These are phyloP conservation scores for Gallinago jamesoni DNA, from an alignment of 2,113 vertebrate species.

Conservation along the genomic window DNA sequence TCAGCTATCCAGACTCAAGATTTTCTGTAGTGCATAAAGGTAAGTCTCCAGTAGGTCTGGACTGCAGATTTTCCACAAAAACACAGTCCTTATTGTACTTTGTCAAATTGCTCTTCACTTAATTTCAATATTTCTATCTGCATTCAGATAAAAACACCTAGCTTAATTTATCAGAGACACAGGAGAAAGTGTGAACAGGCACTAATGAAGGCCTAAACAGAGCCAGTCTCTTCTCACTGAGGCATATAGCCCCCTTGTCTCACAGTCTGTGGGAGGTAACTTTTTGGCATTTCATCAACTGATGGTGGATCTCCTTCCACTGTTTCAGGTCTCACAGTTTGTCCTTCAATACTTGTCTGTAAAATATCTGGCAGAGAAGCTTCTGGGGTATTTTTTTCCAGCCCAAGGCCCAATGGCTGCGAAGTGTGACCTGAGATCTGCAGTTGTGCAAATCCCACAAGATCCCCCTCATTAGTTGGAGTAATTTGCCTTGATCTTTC, in stretches of 20 bases:
- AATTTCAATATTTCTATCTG: conserved; percentile 32
- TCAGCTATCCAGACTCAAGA: background rate
- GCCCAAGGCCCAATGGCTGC: conserved; percentile 67
- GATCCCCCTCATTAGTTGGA: conserved; percentile 53
- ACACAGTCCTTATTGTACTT: background rate
- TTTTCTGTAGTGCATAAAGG: conserved; percentile 63
- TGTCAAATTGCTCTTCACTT: background rate
- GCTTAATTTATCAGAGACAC: conserved; percentile 59
- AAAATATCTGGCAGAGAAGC: conserved; percentile 32
- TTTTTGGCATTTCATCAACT: conserved; percentile 73
- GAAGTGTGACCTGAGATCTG: conserved; percentile 68
- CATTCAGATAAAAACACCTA: conserved; percentile 47
- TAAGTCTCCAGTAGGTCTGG: background rate
- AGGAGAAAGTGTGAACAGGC: conserved; percentile 29
- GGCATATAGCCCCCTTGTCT: conserved; percentile 87
- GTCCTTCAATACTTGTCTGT: conserved; percentile 44
- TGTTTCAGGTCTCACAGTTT: conserved; percentile 37
- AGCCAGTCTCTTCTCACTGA: conserved; percentile 75
- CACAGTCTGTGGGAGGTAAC: conserved; percentile 87
- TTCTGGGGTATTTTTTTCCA: conserved; percentile 67
- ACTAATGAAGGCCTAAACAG: conserved; percentile 29
- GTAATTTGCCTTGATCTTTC: conserved; percentile 54
- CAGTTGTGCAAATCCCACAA: conserved; percentile 61
- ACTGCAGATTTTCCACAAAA: conserved; percentile 5
- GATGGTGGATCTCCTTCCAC: background rate